Percentiles rank a stretch among this genome's conserved stretches.
These are phyloP conservation scores for Microtus richardsoni DNA, from an alignment of 2,113 vertebrate genomes.

Conservation along the genomic window DNA sequence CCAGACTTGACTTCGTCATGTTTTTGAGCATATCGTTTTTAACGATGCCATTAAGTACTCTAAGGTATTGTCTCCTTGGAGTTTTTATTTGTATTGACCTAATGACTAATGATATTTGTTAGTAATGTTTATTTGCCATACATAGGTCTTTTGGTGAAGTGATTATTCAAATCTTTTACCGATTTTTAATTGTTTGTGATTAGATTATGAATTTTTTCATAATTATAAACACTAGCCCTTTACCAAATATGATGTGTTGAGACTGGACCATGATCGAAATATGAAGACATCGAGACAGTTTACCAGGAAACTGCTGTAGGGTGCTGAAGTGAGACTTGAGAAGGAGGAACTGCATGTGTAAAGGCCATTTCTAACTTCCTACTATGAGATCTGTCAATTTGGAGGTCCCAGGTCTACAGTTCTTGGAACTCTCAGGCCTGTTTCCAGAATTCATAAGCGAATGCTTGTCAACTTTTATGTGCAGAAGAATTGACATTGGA, in stretches of 20 bases:
- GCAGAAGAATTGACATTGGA: background rate
- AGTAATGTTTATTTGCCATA: conserved; percentile 37
- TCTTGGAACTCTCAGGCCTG: background rate
- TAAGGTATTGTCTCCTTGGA: background rate
- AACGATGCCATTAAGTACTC: background rate
- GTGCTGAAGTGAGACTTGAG: background rate
- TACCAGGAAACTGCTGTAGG: background rate
- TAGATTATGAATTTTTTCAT: conserved; percentile 2
- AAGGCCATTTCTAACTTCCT: background rate
- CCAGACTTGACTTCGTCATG: background rate
- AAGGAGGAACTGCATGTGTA: background rate
- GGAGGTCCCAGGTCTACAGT: background rate
- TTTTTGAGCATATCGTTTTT: background rate
- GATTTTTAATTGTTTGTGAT: conserved; percentile 34
- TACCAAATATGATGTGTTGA: conserved; percentile 40
- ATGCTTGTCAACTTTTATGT: background rate
- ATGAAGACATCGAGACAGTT: background rate
- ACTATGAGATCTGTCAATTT: background rate
- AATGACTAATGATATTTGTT: conserved; percentile 37
- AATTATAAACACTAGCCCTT: background rate
- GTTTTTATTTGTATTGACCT: conserved; percentile 42
- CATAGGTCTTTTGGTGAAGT: conserved; percentile 6
- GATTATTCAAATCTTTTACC: conserved; percentile 22
- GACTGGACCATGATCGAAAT: background rate
- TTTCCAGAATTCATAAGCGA: conserved; percentile 40